phyloP scores from a whole-genome alignment of 2,113 vertebrate genomes.

The Archocentrus centrarchus region DNA sequence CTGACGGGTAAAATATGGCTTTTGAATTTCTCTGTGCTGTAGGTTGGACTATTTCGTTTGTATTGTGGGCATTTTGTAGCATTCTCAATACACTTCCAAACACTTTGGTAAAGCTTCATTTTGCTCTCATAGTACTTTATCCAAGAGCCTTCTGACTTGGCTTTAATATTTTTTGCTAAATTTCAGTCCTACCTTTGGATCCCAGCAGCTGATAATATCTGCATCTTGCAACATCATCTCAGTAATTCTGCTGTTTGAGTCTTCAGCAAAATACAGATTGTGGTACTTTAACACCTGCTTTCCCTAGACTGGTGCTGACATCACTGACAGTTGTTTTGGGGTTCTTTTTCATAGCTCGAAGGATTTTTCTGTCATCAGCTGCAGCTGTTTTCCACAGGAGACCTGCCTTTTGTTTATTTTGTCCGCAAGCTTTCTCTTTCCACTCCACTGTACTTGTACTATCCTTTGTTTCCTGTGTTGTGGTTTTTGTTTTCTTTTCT shows the following conservation, averaged over 20 bases:
- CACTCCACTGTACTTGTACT: not conserved
- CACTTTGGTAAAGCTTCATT: not conserved
- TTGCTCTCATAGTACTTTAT: not conserved
- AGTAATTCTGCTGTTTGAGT: not conserved
- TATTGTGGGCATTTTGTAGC: not conserved
- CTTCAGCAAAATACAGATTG: not conserved
- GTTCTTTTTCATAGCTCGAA: constrained; percentile 11
- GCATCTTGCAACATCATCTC: not conserved
- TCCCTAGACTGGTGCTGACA: not conserved
- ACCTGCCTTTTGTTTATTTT: constrained; percentile 3
- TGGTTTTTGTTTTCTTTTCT: not conserved
- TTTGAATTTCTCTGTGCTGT: not conserved
- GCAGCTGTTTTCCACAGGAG: constrained; percentile 3
- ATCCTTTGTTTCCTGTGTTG: not conserved
- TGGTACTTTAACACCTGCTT: constrained; percentile 19
- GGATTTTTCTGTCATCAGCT: constrained; percentile 25
- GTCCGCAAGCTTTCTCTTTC: not conserved
- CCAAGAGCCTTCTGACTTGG: not conserved
- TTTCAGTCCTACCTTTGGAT: not conserved
- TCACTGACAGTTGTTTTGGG: constrained; percentile 16
- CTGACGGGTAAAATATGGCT: not conserved
- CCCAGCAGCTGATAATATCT: not conserved
- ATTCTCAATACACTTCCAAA: too few relatives aligned
- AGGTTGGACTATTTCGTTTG: not conserved
- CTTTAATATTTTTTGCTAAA: not conserved